Base-by-base conservation (phyloP, 2,797 vertebrate species). In the Cryptoblepharus egeriae region DNA sequence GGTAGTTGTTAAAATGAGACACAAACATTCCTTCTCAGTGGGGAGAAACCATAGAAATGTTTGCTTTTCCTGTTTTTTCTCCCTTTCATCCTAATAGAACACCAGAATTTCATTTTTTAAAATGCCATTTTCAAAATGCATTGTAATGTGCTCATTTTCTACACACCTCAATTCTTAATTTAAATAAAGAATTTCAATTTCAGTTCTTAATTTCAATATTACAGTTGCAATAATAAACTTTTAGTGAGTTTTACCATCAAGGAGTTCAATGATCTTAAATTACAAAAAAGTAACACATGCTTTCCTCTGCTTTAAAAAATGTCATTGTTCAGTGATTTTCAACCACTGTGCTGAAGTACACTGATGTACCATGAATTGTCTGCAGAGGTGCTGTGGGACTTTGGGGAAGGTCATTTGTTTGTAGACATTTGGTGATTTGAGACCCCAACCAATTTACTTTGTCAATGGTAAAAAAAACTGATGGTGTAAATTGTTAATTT, bases 1-100 rank as follows among this genome's bases (percentile, higher is more conserved):
- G 92, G 73, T 93, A 90, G 85, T 90, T 93, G 86, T 94, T 93
- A 93, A 89, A 89, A 93, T 86, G 85, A 91, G 91, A 86, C 88
- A 87, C 78, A 87, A 91, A 80, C 92, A 81, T 91, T 95, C 81
- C 84, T 92, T 0, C 82, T 81, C 2, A 67, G 85, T 75, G 76
- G 61, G 73, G n/a, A 68, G 85, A 22, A 18, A 70, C 82, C 79
- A 89, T 86, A 93, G 84, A 77, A 90, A 87, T 79, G 52, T 58
- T 88, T 77, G 45, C 77, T 86, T 88, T 37, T 5, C 7, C 4
- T 73, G 1, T 78, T 58, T 88, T 77, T 45, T 70, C 13, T 16
- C 0, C 61, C 37, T 22, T 60, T 24, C 57, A 49, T 26, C 39
- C 79, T 87, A 83, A 70, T 84, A 77, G 85, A 85, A 85, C 75